Conservation (phyloP, 1,140 invertebrate genomes). For the Pteromalus puparum region DNA sequence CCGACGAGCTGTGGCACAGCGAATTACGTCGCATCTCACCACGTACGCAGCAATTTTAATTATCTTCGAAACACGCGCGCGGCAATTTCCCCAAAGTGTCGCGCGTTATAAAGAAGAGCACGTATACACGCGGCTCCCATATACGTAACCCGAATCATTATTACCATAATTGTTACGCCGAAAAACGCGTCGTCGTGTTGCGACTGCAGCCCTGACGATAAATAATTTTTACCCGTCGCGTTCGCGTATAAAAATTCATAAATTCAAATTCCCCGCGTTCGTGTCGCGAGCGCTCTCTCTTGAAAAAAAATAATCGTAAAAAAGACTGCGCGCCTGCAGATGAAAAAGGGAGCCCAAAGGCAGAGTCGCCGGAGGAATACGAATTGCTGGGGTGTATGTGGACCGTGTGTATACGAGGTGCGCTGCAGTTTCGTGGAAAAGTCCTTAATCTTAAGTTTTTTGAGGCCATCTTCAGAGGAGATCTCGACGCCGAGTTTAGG, state of each 20-base stretch:
- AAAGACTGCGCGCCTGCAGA: neutral
- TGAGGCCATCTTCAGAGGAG: constrained; percentile 17
- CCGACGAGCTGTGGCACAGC: neutral
- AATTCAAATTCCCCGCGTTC: constrained; percentile 38
- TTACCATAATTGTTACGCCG: constrained; percentile 40
- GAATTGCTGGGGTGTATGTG: neutral
- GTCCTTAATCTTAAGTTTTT: constrained; percentile 28
- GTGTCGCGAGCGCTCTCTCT: neutral
- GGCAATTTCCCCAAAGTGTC: constrained; percentile 32
- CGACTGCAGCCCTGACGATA: neutral
- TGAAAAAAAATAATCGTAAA: constrained; percentile 33
- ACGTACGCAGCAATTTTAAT: constrained; percentile 16
- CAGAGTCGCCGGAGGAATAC: constrained; percentile 37
- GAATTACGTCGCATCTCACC: neutral
- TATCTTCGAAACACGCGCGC: neutral
- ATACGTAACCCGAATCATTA: neutral
- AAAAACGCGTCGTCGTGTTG: neutral
- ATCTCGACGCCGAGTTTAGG: constrained; percentile 12
- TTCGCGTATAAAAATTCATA: constrained; percentile 41
- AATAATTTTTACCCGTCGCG: constrained; percentile 35
- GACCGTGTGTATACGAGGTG: neutral
- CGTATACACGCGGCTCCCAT: neutral
- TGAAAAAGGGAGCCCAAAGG: neutral
- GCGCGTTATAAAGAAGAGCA: neutral
- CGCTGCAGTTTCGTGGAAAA: constrained; percentile 39